phyloP scores from a whole-genome alignment of 2,888 invertebrate genomes.

The Cactoblastis cactorum region DNA sequence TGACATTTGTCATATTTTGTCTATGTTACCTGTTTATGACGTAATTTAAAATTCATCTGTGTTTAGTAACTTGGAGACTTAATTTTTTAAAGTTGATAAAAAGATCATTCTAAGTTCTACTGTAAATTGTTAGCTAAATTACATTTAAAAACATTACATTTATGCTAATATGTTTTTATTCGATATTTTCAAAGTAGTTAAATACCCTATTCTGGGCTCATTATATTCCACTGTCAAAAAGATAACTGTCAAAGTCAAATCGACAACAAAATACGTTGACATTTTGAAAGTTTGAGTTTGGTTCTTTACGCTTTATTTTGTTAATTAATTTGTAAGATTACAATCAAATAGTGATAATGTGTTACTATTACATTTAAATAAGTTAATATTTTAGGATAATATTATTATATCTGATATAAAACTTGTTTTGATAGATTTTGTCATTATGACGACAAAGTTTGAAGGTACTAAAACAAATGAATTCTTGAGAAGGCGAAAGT shows the following conservation, averaged over 20 bases:
- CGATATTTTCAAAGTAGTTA: too few species aligned
- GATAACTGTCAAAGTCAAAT: background rate
- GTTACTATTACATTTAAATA: background rate
- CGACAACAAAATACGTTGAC: background rate
- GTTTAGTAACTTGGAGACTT: too few species aligned
- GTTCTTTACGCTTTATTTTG: background rate
- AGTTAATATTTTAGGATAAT: background rate
- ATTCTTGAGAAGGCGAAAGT: slow-evolving; percentile 64
- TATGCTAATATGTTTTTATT: background rate
- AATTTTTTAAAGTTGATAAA: too few species aligned
- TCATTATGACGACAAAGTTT: slow-evolving; percentile 63
- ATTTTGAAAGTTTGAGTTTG: background rate
- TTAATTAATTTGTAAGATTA: background rate
- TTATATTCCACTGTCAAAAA: background rate
- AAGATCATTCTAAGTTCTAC: too few species aligned
- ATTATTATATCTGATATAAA: background rate
- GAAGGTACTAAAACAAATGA: slow-evolving; percentile 70
- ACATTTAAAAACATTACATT: too few species aligned
- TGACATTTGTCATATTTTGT: too few species aligned
- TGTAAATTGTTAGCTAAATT: too few species aligned
- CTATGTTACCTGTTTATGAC: too few species aligned
- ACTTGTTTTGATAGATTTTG: slow-evolving; percentile 19
- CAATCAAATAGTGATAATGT: background rate
- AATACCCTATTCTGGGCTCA: too few species aligned
- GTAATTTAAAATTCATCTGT: too few species aligned